phyloP scores from a whole-genome alignment of 2,888 invertebrate genomes.

The Parthenolecanium corni region DNA sequence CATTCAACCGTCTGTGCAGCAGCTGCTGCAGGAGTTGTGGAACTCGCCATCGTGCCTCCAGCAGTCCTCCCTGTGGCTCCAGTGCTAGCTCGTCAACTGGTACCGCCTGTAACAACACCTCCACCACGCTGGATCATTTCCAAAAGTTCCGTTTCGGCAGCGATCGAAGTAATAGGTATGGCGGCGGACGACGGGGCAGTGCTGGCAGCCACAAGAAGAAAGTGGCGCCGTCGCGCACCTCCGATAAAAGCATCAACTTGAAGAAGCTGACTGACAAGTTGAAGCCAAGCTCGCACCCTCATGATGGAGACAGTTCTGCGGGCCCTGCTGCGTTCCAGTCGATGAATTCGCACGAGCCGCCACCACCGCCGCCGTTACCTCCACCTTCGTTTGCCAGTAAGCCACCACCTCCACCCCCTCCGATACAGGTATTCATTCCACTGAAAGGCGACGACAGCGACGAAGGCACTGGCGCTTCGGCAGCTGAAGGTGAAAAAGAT shows the following conservation, averaged over 20 bases:
- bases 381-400: constrained; percentile 36
- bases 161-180: constrained; percentile 31
- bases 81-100: background rate
- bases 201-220: constrained; percentile 32
- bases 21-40: too few species aligned
- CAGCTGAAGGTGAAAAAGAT: constrained; percentile 30
- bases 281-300: constrained; percentile 38
- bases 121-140: constrained; percentile 56
- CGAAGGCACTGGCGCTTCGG: background rate
- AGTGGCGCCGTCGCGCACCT: constrained; percentile 31
- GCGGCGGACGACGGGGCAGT: constrained; percentile 34
- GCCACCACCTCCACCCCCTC: constrained; percentile 41
- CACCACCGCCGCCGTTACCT: constrained; percentile 35
- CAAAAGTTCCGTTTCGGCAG: constrained; percentile 64
- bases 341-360: background rate
- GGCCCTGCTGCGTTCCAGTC: background rate
- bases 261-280: constrained; percentile 67
- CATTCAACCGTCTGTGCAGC: too few species aligned
- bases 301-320: background rate
- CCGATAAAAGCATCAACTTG: constrained; percentile 48
- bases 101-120: background rate
- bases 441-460: constrained; percentile 29
- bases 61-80: too few species aligned
- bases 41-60: too few species aligned
- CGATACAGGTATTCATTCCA: constrained; percentile 10